These are phyloP conservation scores for Rhyzopertha dominica DNA, from an alignment of 1,140 invertebrate species.

Conservation along the genomic window DNA sequence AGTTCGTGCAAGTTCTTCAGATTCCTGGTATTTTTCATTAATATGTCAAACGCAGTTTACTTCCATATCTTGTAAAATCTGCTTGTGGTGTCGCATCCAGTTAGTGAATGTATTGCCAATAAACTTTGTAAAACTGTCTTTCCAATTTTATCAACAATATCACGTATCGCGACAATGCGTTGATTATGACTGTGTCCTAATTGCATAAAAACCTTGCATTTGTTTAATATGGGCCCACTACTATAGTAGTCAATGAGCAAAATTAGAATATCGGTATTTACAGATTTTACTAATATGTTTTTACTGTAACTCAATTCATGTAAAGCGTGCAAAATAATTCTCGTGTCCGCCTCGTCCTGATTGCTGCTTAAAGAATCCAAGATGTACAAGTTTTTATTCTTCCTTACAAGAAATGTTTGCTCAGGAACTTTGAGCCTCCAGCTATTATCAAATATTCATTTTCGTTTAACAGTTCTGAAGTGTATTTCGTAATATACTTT, in stretches of 20 bases:
- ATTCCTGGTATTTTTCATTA: too few species aligned
- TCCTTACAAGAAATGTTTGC: constrained; percentile 9
- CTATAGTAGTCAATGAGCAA: constrained; percentile 14
- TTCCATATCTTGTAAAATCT: too few species aligned
- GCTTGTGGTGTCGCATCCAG: too few species aligned
- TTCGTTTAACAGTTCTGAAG: neutral
- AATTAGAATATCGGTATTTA: constrained; percentile 15
- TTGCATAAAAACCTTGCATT: constrained; percentile 14
- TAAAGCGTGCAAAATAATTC: constrained; percentile 13
- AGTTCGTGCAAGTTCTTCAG: too few species aligned
- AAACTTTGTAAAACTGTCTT: constrained; percentile 1
- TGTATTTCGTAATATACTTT: neutral
- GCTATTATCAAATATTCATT: constrained; percentile 12
- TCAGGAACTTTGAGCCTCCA: constrained; percentile 1
- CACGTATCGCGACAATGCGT: neutral
- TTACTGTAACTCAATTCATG: constrained; percentile 10
- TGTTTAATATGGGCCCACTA: constrained; percentile 2
- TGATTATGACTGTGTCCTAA: constrained; percentile 5
- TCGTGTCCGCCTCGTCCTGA: constrained; percentile 13
- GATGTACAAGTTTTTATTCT: constrained; percentile 9
- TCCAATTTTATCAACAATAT: constrained; percentile 3
- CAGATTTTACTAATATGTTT: constrained; percentile 13
- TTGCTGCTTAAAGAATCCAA: constrained; percentile 2
- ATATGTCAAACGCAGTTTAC: too few species aligned
- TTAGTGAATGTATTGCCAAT: constrained; percentile 5